These are phyloP conservation scores for Apeltes quadracus DNA, from an alignment of 2,113 vertebrate genomes.

Conservation along the genomic window DNA sequence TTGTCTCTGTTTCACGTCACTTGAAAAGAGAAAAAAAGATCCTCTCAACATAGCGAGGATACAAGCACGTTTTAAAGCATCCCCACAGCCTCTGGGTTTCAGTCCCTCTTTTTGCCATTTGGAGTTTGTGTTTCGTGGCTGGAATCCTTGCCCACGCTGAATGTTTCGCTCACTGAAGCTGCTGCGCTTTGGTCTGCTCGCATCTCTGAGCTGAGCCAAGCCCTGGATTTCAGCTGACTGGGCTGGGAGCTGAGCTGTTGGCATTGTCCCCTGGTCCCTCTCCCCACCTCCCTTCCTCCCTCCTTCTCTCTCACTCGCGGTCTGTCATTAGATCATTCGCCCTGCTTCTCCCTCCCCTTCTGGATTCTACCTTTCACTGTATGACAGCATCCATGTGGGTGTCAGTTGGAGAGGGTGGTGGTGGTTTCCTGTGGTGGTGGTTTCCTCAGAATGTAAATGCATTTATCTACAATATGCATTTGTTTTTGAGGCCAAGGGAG, in stretches of 20 bases:
- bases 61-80: conserved; percentile 11
- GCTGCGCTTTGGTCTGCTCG: conserved; percentile 47
- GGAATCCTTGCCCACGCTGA: conserved; percentile 33
- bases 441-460: conserved; percentile 24
- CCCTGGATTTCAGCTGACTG: conserved; percentile 78
- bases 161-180: conserved; percentile 26
- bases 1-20: conserved; percentile 38
- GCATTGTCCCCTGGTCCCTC: conserved; percentile 66
- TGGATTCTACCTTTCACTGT: conserved; percentile 42
- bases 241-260: conserved; percentile 71
- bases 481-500: conserved; percentile 24
- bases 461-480: background rate
- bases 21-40: conserved; percentile 8
- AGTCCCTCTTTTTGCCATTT: conserved; percentile 10
- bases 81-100: conserved; percentile 22
- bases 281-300: conserved; percentile 1
- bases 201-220: conserved; percentile 45
- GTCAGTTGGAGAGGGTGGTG: conserved; percentile 30
- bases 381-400: conserved; percentile 62
- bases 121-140: background rate
- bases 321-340: conserved; percentile 42
- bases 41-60: conserved; percentile 28
- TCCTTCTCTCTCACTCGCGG: conserved; percentile 22
- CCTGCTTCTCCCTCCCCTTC: conserved; percentile 28
- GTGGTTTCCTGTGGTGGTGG: too few relatives aligned